These are phyloP conservation scores for Euzetes globulus DNA, from an alignment of 2,888 invertebrate genomes.

Conservation along the genomic window DNA sequence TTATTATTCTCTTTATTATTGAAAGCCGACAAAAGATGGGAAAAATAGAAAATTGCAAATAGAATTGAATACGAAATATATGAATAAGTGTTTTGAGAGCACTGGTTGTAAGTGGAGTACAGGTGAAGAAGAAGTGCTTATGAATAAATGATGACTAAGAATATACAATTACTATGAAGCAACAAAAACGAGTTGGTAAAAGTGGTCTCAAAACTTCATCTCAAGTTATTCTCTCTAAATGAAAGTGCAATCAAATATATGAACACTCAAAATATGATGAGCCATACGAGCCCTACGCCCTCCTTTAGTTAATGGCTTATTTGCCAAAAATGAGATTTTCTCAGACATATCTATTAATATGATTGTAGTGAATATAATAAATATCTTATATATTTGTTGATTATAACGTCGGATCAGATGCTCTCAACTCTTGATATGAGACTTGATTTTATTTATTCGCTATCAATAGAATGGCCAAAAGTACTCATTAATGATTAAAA, in stretches of 20 bases:
- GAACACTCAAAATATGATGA: neutral
- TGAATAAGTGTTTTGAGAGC: neutral
- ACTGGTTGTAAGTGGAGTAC: neutral
- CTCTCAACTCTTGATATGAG: neutral
- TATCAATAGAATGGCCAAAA: neutral
- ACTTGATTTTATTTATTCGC: too few relatives aligned
- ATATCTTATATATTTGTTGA: neutral
- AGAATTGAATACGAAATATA: neutral
- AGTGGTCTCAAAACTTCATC: neutral
- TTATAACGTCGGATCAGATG: neutral
- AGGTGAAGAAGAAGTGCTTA: slow-evolving; percentile 6
- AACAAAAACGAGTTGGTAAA: neutral
- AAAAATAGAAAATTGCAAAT: neutral
- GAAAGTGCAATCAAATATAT: neutral
- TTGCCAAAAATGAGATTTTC: neutral
- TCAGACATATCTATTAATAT: neutral
- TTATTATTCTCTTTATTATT: neutral
- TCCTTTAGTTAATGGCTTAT: neutral
- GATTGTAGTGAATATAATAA: neutral
- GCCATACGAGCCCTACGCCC: neutral
- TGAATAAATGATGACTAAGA: slow-evolving; percentile 7
- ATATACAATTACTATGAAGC: neutral
- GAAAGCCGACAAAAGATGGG: neutral
- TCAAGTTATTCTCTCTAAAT: neutral
- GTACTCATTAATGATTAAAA: neutral